Base-by-base conservation (phyloP, 2,797 vertebrate genomes). In the Notolabrus celidotus region DNA sequence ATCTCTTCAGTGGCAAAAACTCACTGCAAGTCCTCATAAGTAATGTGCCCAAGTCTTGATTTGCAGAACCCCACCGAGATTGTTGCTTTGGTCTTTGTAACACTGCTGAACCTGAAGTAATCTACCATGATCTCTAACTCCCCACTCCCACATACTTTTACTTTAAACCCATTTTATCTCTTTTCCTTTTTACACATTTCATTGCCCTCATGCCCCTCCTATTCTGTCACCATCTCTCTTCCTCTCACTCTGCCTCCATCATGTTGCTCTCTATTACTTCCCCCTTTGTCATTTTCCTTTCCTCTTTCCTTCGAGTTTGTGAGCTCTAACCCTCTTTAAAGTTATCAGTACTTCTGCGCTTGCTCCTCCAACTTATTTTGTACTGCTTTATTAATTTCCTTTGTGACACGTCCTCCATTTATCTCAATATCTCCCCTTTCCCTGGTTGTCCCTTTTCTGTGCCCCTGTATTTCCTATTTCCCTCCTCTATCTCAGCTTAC, bases 31-130 rank as follows among this genome's bases (percentile, higher is more conserved):
- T 75, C 73, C 74, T 67, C 75, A 80, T 85, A 82, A 84, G 58
- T 74, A 86, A 79, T 77, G 65, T 55, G 77, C 45, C 72, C 50
- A 51, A 50, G 69, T 83, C 55, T 31, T 77, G 79, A 78, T 86
- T 82, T 74, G 63, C 74, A 53, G 66, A 74, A 73, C 61, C 65
- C 80, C 66, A 10, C 38, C 46, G 78, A 84, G 79, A 77, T 46
- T 62, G 63, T 41, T 79, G 72, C 73, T 70, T 22, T 51, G 62
- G 79, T 83, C 71, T 84, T 67, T 83, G 76, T 82, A 81, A 72
- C 53, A 67, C 50, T 45, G 31, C 74, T 75, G 73, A 84, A 83
- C 77, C 82, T 56, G 72, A 80, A 88, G 88, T 86, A 88, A 87
- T 89, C 74, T 65, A 71, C 61, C 29, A 45, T 72, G 55, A 67